Evolutionary conservation across 2,888 invertebrate genomes (phyloP).

Genomic region (Drosophila fulvimacula): DNA sequence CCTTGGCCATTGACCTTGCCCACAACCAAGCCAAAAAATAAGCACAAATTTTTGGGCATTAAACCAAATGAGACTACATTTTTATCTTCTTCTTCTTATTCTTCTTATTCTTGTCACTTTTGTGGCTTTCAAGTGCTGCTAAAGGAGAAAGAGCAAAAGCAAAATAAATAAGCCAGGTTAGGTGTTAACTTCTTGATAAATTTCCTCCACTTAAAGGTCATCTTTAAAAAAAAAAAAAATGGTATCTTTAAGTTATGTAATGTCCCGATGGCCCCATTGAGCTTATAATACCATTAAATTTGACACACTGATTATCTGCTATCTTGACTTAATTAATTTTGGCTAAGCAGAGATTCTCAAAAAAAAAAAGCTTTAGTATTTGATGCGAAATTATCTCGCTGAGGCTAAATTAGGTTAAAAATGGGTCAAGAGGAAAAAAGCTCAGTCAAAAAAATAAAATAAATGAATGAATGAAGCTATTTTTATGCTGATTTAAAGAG

Average conservation of each 20-base stretch:
- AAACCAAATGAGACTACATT: slow-evolving; percentile 57
- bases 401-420: not conserved
- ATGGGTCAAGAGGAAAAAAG: not conserved
- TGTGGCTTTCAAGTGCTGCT: slow-evolving; percentile 17
- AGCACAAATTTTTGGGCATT: slow-evolving; percentile 50
- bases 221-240: not conserved
- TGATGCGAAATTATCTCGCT: slow-evolving; percentile 31
- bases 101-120: slow-evolving; percentile 20
- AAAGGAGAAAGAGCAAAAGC: not conserved
- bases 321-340: slow-evolving; percentile 59
- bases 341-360: not conserved
- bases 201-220: slow-evolving; percentile 33
- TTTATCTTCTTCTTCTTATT: slow-evolving; percentile 24
- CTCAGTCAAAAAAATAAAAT: too few relatives aligned
- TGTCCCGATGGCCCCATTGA: not conserved
- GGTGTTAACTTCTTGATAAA: slow-evolving; percentile 65
- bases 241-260: slow-evolving; percentile 13
- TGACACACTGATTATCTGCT: slow-evolving; percentile 61
- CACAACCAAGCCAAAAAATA: slow-evolving; percentile 22
- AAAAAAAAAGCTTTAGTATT: slow-evolving; percentile 11
- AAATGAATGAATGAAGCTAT: too few relatives aligned
- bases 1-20: slow-evolving; percentile 65
- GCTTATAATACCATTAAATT: slow-evolving; percentile 47
- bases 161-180: slow-evolving; percentile 16
- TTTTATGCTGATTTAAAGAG: too few relatives aligned